phyloP scores from a whole-genome alignment of 2,113 vertebrate species.

The Micronisus gabar region DNA sequence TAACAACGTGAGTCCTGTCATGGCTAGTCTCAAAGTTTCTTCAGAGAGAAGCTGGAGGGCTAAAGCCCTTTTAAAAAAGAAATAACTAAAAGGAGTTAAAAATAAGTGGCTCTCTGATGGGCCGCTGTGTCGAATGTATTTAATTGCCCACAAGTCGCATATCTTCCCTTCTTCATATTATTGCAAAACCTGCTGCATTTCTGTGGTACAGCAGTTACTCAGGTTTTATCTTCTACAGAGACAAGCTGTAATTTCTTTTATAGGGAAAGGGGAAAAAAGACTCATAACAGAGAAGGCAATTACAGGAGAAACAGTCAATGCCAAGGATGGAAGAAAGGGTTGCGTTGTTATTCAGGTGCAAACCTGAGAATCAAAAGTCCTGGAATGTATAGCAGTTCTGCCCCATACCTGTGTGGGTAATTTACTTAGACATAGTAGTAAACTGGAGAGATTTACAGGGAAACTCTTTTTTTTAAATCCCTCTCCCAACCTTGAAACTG shows the following conservation, averaged over 20 bases:
- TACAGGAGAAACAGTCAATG: not conserved
- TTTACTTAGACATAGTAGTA: not conserved
- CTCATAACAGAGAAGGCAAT: slow-evolving; percentile 33
- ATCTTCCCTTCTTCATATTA: not conserved
- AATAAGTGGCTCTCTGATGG: not conserved
- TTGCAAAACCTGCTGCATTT: slow-evolving; percentile 46
- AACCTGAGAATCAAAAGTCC: not conserved
- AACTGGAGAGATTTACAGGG: not conserved
- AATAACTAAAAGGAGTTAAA: slow-evolving; percentile 31
- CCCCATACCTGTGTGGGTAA: not conserved
- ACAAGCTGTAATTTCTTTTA: slow-evolving; percentile 56
- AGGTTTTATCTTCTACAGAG: slow-evolving; percentile 54
- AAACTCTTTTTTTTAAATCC: not conserved
- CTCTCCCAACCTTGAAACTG: not conserved
- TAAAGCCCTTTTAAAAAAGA: slow-evolving; percentile 5
- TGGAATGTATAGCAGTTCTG: not conserved
- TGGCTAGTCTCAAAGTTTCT: slow-evolving; percentile 35
- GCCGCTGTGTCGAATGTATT: not conserved
- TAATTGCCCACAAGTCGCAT: slow-evolving; percentile 31
- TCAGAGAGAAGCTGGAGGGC: slow-evolving; percentile 12
- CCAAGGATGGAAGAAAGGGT: not conserved
- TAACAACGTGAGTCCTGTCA: slow-evolving; percentile 13
- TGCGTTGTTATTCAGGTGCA: not conserved
- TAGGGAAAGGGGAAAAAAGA: not conserved
- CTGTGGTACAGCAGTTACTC: slow-evolving; percentile 31